A percentile compares a stretch with the other conserved stretches of the same genome.
Evolutionary conservation across 2,113 vertebrate genomes (phyloP).

Genomic region (Accipiter virgatus): DNA sequence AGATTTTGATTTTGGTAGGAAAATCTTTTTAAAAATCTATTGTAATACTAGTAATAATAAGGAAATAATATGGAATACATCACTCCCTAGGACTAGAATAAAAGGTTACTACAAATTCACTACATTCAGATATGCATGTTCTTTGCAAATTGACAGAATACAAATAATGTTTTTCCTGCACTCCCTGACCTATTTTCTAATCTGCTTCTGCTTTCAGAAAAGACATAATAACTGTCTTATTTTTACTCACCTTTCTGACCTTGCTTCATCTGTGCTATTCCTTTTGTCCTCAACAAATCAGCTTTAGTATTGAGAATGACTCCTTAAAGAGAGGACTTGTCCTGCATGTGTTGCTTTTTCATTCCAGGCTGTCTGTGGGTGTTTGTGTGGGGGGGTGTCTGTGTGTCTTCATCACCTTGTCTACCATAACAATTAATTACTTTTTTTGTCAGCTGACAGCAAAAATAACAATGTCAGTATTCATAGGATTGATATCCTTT

Average conservation of each 20-base stretch:
- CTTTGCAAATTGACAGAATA: constrained; percentile 32
- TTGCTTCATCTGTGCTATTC: constrained; percentile 39
- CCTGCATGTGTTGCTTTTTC: not conserved
- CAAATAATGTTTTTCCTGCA: constrained; percentile 15
- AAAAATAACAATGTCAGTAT: not conserved
- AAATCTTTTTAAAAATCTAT: not conserved
- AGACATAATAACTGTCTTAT: constrained; percentile 54
- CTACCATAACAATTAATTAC: constrained; percentile 16
- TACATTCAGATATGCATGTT: not conserved
- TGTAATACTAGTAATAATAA: not conserved
- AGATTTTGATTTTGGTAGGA: not conserved
- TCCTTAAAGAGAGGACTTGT: constrained; percentile 12
- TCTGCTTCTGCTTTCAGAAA: constrained; percentile 50
- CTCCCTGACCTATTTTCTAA: constrained; percentile 48
- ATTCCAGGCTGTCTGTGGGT: not conserved
- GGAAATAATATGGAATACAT: not conserved
- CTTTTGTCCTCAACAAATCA: constrained; percentile 44
- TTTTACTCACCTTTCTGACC: constrained; percentile 56
- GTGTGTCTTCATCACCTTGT: not conserved
- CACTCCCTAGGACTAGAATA: not conserved
- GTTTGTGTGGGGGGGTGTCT: not conserved
- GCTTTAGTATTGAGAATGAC: not conserved
- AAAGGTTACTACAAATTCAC: not conserved
- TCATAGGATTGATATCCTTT: not conserved
- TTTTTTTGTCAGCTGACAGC: not conserved